Conservation (phyloP, 2,797 vertebrate species). For the Saxicola maurus region DNA sequence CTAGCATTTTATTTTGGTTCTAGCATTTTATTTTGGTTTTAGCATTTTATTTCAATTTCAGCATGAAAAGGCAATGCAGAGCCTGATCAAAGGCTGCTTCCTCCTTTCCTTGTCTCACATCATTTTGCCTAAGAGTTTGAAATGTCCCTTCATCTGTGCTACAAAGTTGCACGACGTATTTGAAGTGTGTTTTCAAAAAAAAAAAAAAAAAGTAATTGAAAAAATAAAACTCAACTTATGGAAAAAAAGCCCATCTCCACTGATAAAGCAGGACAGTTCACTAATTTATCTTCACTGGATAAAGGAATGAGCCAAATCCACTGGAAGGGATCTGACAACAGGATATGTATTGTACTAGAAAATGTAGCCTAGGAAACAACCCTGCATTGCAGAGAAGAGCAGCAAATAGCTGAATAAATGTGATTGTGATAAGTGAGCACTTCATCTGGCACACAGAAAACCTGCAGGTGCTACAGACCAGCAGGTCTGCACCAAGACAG, state of each 20-base stretch:
- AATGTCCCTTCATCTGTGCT: background rate
- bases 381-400: slow-evolving; percentile 39
- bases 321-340: background rate
- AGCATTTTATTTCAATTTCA: background rate
- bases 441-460: background rate
- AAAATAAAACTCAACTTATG: background rate
- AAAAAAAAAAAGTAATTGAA: background rate
- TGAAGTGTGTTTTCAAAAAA: background rate
- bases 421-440: slow-evolving; percentile 19
- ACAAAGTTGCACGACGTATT: background rate
- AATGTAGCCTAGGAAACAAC: slow-evolving; percentile 52
- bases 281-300: background rate
- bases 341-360: background rate
- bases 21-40: background rate
- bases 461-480: background rate
- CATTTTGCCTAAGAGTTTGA: background rate
- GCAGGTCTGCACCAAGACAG: background rate
- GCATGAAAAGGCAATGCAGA: background rate
- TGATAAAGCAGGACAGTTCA: background rate
- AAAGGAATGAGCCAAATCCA: background rate
- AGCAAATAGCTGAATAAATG: slow-evolving; percentile 22
- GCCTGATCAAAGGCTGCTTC: background rate
- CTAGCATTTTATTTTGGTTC: background rate
- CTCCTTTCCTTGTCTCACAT: background rate
- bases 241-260: background rate